phyloP scores from a whole-genome alignment of 2,888 invertebrate species.

The Eretmocerus hayati region DNA sequence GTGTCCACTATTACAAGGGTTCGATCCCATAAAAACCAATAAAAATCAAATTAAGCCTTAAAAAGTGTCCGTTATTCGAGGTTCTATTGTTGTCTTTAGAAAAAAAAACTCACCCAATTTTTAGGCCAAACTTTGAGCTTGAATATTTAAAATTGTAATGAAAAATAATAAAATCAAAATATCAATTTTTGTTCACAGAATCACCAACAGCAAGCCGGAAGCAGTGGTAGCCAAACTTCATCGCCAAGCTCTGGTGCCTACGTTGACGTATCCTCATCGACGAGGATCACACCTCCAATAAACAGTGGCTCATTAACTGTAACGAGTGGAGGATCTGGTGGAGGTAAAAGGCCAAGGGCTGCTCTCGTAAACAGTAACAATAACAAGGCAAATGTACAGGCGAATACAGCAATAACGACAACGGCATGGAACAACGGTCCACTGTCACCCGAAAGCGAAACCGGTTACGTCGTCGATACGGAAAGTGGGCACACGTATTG shows the following conservation, averaged over 20 bases:
- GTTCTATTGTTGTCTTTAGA: too few species aligned
- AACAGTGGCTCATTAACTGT: background rate
- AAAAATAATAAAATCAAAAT: too few species aligned
- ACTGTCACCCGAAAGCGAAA: slow-evolving; percentile 26
- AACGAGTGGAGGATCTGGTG: background rate
- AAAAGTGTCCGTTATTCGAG: too few species aligned
- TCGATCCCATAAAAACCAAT: too few species aligned
- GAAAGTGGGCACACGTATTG: slow-evolving; percentile 40
- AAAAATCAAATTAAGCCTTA: too few species aligned
- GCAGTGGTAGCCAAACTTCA: slow-evolving; percentile 14
- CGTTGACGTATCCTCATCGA: slow-evolving; percentile 19
- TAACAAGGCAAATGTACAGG: slow-evolving; percentile 1
- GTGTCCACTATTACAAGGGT: too few species aligned
- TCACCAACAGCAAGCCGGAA: background rate
- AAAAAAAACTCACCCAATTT: too few species aligned
- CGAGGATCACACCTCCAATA: background rate
- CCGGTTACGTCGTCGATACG: slow-evolving; percentile 39
- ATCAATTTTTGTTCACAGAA: too few species aligned
- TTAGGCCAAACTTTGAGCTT: too few species aligned
- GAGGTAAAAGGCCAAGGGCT: background rate
- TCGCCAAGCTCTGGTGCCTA: slow-evolving; percentile 21
- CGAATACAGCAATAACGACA: too few species aligned
- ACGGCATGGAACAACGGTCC: slow-evolving; percentile 29
- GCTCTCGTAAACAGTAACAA: slow-evolving; percentile 10
- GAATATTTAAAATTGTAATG: too few species aligned